Evolutionary conservation across 2,113 vertebrate species (phyloP).

Genomic region (Sprattus sprattus): DNA sequence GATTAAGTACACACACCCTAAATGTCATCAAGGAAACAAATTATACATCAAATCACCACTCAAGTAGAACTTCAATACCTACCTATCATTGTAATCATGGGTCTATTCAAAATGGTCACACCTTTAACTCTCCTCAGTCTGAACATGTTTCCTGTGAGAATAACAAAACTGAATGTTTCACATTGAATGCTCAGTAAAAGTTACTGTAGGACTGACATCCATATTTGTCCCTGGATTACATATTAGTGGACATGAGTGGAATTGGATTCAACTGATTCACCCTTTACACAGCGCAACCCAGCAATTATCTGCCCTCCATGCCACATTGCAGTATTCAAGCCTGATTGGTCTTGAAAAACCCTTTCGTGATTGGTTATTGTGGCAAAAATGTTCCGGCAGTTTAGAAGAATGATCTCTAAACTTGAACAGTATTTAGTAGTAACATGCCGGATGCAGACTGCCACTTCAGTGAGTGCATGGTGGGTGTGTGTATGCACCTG

Average conservation of each 20-base stretch:
- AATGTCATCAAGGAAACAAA: neutral
- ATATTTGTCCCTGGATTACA: neutral
- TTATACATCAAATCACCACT: neutral
- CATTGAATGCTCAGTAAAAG: neutral
- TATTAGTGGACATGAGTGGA: neutral
- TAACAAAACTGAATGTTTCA: constrained; percentile 21
- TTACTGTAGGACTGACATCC: neutral
- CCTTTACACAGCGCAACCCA: neutral
- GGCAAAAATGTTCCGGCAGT: neutral
- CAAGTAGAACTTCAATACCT: neutral
- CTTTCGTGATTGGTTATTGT: neutral
- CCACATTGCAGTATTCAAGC: neutral
- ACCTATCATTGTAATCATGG: neutral
- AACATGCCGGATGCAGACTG: neutral
- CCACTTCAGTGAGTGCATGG: neutral
- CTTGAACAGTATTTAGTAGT: neutral
- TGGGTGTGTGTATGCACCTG: neutral
- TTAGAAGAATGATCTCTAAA: too few relatives aligned
- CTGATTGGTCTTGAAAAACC: neutral
- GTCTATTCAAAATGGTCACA: constrained; percentile 3
- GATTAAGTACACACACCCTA: neutral
- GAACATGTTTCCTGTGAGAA: neutral
- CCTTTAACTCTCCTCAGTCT: neutral
- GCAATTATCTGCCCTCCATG: neutral
- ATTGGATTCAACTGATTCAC: neutral